Percentiles rank a stretch among this genome's conserved stretches.
These are phyloP conservation scores for Bombus balteatus DNA, from an alignment of 1,140 invertebrate species.

Conservation along the genomic window DNA sequence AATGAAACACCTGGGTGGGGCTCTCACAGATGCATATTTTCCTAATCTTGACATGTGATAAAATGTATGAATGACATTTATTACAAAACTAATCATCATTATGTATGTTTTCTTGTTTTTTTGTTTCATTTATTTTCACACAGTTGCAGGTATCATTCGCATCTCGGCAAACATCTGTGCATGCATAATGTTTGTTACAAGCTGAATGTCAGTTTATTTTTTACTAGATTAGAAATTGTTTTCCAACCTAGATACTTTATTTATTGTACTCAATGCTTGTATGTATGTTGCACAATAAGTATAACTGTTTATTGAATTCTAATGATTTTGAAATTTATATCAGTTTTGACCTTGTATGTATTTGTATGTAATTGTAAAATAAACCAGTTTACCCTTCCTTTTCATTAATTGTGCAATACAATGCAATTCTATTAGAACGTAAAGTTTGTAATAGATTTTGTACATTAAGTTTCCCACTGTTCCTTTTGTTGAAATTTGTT, in stretches of 20 bases:
- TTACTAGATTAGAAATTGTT: not conserved
- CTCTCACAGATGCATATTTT: slow-evolving; percentile 22
- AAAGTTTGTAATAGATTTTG: not conserved
- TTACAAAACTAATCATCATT: not conserved
- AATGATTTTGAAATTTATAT: slow-evolving; percentile 8
- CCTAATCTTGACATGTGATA: not conserved
- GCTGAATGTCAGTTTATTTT: not conserved
- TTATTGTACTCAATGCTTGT: not conserved
- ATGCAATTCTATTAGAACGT: not conserved
- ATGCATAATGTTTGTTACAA: not conserved
- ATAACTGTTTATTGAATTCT: not conserved
- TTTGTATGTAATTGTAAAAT: not conserved
- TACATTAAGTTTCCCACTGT: not conserved
- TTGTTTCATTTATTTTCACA: not conserved
- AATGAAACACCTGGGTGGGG: slow-evolving; percentile 68
- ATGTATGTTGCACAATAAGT: not conserved
- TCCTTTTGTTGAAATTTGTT: not conserved
- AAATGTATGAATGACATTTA: not conserved
- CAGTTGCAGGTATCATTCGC: not conserved
- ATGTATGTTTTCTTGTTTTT: not conserved
- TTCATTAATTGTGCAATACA: not conserved
- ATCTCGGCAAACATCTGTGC: not conserved
- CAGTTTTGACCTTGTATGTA: not conserved
- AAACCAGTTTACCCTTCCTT: not conserved
- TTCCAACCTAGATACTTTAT: not conserved